Evolutionary conservation across 2,113 vertebrate genomes (phyloP), one percentile per base, ranked within the genome.

Genomic region (Coturnix japonica): DNA sequence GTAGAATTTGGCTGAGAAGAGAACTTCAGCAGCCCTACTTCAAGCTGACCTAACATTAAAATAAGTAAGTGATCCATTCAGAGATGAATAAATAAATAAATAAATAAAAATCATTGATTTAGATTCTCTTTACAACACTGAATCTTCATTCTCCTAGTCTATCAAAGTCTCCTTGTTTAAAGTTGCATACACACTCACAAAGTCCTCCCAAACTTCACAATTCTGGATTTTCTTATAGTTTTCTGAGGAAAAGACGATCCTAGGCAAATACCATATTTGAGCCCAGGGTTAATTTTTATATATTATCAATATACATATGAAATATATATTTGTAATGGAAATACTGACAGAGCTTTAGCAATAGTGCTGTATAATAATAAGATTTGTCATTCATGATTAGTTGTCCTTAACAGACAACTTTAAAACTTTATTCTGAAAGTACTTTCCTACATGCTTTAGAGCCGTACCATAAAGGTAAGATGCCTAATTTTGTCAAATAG

Each of bases 381-480:
- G 71, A 72, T 81, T 91, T 94, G 94, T 88, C 85, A 90, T 81
- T 72, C 93, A 65, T 96, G 91, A 95, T 95, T 95, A 92, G 94
- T 91, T 96, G 47, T 49, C 47, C 47, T 49, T 49, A 49, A 79
- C 87, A 69, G 47, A 85, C 73, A 75, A 57, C 66, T 71, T 85
- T 96, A 92, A 96, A 96, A 95, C 64, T 87, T 37, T 72, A 93
- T 90, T 95, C 89, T 88, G 91, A 97, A 97, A 87, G 44, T 23
- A 83, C 87, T 88, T 95, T 94, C 87, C 83, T 71, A 94, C 95
- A 4, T 31, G 46, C 66, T 95, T 96, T 95, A 89, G 53, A 94
- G 30, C 30, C 67, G 19, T 73, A 87, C 60, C 35, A 80, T 41
- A 89, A 96, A 97, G 96, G 70, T 85, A 91, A 94, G 83, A 63